Conservation (phyloP, 2,113 vertebrate genomes). For the Connochaetes taurinus region DNA sequence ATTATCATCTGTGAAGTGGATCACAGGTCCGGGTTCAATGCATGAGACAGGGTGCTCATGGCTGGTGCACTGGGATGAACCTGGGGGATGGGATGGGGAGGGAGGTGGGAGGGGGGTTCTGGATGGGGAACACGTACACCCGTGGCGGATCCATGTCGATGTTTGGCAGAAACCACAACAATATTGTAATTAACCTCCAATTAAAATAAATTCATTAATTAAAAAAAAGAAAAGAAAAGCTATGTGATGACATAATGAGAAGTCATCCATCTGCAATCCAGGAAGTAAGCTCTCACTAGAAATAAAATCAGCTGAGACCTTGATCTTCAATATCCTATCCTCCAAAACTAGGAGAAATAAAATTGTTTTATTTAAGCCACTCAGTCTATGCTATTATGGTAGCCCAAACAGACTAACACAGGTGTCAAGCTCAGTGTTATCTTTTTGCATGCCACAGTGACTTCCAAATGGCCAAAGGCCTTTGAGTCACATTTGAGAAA, state of each 20-base stretch:
- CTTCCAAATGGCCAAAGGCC: neutral
- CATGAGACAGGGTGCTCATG: neutral
- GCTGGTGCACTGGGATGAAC: neutral
- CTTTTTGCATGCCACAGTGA: neutral
- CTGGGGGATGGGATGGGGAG: neutral
- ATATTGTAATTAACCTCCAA: neutral
- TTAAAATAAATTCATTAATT: neutral
- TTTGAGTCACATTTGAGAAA: neutral
- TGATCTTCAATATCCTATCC: neutral
- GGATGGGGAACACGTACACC: neutral
- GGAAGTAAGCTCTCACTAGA: neutral
- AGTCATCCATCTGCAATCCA: neutral
- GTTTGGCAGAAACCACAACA: neutral
- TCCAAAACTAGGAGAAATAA: neutral
- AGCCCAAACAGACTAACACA: neutral
- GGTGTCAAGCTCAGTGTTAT: neutral
- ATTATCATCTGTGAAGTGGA: neutral
- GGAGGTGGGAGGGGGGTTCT: neutral
- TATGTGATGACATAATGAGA: neutral
- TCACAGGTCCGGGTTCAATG: neutral
- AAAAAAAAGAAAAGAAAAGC: neutral
- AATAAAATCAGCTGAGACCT: neutral
- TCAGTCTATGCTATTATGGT: neutral
- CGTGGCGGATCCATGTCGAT: accelerated
- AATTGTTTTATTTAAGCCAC: neutral